These are phyloP conservation scores for Lamellibrachia luymesi DNA, from an alignment of 1,140 invertebrate species.

Conservation along the genomic window DNA sequence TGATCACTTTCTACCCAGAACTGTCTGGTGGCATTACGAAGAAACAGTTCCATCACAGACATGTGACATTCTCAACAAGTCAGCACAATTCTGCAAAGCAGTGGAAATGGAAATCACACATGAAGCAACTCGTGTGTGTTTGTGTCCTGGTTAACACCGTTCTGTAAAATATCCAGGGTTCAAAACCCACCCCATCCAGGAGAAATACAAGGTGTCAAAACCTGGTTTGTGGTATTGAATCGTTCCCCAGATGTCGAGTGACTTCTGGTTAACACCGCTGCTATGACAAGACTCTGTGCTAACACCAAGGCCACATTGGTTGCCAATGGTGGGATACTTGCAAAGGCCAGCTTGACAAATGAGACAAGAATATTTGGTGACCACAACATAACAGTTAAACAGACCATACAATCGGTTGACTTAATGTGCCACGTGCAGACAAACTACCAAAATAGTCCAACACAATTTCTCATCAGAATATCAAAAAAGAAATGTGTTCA, in stretches of 20 bases:
- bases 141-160: neutral
- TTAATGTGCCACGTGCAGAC: neutral
- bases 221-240: neutral
- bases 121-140: neutral
- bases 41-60: neutral
- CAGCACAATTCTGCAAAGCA: neutral
- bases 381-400: neutral
- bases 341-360: neutral
- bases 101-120: neutral
- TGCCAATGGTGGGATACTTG: neutral
- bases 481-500: neutral
- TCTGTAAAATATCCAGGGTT: neutral
- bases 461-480: neutral
- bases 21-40: neutral
- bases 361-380: neutral
- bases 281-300: too few relatives aligned
- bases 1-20: neutral
- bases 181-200: neutral
- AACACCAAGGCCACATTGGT: neutral
- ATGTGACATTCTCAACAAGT: neutral
- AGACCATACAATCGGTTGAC: too few relatives aligned
- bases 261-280: neutral
- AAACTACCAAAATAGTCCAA: neutral
- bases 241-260: neutral
- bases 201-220: neutral